These are phyloP conservation scores for Arctocebus calabarensis DNA, from an alignment of 2,797 vertebrate genomes.

Conservation along the genomic window DNA sequence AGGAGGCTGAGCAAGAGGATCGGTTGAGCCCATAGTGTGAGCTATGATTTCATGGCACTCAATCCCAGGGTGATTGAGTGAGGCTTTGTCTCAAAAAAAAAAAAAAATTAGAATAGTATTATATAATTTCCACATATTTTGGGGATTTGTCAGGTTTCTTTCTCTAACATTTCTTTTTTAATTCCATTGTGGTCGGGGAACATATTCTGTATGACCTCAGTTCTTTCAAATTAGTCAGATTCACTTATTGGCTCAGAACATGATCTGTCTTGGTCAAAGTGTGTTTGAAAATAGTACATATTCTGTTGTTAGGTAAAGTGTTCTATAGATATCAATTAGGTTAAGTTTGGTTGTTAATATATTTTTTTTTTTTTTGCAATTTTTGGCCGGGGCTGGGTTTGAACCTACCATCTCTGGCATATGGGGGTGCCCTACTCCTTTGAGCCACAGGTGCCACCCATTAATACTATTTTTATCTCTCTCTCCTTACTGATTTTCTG, in stretches of 20 bases:
- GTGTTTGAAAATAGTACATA: background rate
- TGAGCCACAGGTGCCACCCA: too few species aligned
- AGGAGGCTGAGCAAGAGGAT: too few species aligned
- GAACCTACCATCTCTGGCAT: too few species aligned
- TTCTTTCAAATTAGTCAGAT: background rate
- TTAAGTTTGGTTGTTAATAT: background rate
- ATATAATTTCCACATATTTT: background rate
- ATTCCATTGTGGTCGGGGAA: background rate
- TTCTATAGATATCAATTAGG: background rate
- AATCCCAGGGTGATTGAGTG: too few species aligned
- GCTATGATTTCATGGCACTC: too few species aligned
- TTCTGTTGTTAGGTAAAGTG: background rate
- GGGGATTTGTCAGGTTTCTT: background rate
- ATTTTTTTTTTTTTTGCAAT: background rate
- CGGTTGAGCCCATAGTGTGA: too few species aligned
- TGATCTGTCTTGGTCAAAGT: background rate
- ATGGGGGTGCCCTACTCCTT: too few species aligned
- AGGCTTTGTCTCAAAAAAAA: too few species aligned
- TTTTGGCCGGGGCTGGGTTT: too few species aligned
- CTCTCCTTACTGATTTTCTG: slow-evolving; percentile 2
- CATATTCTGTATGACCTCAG: background rate
- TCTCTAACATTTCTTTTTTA: background rate
- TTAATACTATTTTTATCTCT: background rate
- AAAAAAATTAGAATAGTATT: background rate
- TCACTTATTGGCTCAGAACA: background rate